Conservation (phyloP, 2,113 vertebrate species). For the Trematomus loennbergii region DNA sequence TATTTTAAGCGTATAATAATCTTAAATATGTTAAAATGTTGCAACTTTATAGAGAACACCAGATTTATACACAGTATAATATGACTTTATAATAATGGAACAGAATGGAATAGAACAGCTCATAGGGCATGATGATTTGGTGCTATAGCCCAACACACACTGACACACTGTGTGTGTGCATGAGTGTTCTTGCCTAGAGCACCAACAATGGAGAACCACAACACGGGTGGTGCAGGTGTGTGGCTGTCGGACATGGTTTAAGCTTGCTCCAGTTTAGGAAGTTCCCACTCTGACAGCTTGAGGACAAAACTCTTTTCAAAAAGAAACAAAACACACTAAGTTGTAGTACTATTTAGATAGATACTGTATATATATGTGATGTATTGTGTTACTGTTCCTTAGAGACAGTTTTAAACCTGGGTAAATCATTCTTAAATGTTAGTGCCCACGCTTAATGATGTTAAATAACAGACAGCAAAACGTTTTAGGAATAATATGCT, state of each 20-base stretch:
- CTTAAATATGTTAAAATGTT: no score
- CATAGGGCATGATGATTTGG: neutral
- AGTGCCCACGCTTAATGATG: neutral
- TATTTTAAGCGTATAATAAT: no score
- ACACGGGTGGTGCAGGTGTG: conserved; percentile 12
- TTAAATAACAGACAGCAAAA: neutral
- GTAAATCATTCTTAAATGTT: neutral
- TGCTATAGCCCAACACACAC: neutral
- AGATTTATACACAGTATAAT: no score
- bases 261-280: conserved; percentile 12
- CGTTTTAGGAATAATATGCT: neutral
- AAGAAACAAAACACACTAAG: neutral
- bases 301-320: neutral
- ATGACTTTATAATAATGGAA: no score
- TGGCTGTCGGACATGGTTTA: conserved; percentile 7
- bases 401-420: neutral
- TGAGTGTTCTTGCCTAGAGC: conserved; percentile 44
- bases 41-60: no score
- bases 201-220: conserved; percentile 38
- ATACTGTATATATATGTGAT: neutral
- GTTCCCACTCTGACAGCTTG: neutral
- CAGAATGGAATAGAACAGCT: neutral
- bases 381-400: neutral
- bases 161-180: neutral
- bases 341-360: neutral